These are phyloP conservation scores for Menura novaehollandiae DNA, from an alignment of 2,113 vertebrate genomes.

Conservation along the genomic window DNA sequence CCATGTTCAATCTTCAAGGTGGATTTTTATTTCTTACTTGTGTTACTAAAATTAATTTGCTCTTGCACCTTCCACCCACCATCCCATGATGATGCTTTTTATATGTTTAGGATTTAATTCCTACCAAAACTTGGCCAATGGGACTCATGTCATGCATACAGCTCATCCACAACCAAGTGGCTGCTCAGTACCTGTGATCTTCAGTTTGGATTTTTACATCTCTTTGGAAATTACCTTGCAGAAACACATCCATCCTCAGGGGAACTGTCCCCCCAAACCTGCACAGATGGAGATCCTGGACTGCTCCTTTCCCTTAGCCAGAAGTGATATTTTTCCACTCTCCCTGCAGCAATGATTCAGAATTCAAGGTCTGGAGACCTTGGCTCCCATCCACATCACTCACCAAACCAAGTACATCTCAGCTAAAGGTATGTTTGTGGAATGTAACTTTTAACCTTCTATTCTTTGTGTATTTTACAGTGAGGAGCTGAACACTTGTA, in stretches of 20 bases:
- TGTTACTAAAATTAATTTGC: not conserved
- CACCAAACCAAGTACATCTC: not conserved
- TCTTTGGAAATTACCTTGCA: not conserved
- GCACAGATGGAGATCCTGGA: not conserved
- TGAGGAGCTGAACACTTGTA: not conserved
- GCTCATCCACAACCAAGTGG: not conserved
- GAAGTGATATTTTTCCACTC: not conserved
- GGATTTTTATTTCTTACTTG: not conserved
- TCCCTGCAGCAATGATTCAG: not conserved
- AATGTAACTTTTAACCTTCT: not conserved
- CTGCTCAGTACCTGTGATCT: not conserved
- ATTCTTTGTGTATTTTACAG: not conserved
- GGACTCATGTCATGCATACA: fast-evolving
- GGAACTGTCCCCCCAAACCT: not conserved
- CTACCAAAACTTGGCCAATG: not conserved
- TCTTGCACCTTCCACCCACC: not conserved
- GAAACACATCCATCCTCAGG: not conserved
- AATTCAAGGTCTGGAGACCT: not conserved
- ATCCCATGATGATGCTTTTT: fast-evolving
- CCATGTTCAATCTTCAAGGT: not conserved
- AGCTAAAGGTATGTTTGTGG: not conserved
- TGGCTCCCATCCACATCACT: not conserved
- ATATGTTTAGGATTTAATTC: not conserved
- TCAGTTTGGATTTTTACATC: not conserved
- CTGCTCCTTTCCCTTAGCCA: not conserved